Percentiles rank a stretch among this genome's conserved stretches.
phyloP scores from a whole-genome alignment of 2,888 invertebrate genomes.

The Limnephilus marmoratus region DNA sequence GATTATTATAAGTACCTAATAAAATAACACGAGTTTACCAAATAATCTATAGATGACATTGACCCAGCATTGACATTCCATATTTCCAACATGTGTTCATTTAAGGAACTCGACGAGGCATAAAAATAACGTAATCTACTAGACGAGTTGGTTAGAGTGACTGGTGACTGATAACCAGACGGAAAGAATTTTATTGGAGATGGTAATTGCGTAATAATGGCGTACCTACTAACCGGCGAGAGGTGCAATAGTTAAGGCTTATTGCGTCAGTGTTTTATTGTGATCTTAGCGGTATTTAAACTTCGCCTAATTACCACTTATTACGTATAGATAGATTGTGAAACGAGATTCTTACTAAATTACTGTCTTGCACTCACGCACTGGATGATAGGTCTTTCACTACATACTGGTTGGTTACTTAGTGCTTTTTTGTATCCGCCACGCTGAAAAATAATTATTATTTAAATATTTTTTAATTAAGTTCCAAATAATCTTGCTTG shows the following conservation, averaged over 20 bases:
- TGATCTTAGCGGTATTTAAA: slow-evolving; percentile 22
- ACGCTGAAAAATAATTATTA: background rate
- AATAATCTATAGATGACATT: slow-evolving; percentile 19
- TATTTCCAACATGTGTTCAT: background rate
- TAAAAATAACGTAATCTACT: background rate
- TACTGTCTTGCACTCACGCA: background rate
- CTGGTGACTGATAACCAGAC: slow-evolving; percentile 33
- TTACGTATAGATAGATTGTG: background rate
- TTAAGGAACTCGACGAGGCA: background rate
- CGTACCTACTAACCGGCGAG: slow-evolving; percentile 14
- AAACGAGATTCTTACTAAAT: slow-evolving; percentile 5
- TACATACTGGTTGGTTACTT: background rate
- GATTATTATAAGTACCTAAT: background rate
- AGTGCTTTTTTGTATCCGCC: background rate
- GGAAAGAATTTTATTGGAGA: slow-evolving; percentile 33
- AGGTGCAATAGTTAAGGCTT: slow-evolving; percentile 48
- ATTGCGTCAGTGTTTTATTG: slow-evolving; percentile 52
- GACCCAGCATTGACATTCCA: slow-evolving; percentile 27
- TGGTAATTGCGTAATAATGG: slow-evolving; percentile 45
- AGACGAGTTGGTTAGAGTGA: background rate
- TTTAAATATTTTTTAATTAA: background rate
- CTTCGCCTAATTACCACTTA: slow-evolving; percentile 37
- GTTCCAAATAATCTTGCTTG: background rate
- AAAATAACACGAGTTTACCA: background rate
- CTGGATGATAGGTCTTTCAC: background rate